Evolutionary conservation across 2,888 invertebrate genomes (phyloP), one percentile per base, ranked within the genome.

Genomic region (Ernsta delagoae): DNA sequence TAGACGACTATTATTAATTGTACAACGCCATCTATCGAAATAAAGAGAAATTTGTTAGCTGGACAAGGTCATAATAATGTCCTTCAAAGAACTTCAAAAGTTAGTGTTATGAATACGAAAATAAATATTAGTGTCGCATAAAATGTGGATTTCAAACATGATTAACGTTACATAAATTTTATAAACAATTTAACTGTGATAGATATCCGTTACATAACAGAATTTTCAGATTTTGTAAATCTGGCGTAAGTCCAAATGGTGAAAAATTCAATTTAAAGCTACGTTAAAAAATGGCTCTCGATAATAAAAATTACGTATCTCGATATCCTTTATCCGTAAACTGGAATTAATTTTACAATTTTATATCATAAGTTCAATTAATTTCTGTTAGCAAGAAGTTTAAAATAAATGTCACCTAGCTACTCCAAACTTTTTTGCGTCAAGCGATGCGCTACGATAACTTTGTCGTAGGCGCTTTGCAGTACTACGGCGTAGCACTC

Each of bases 201-300:
- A 60, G 9, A 8, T 53, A 31, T 11, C 9, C 48, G 9, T 62
- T 62, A 68, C 57, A 62, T 68, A 68, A 68, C 54, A 45, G 16
- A 56, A 11, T 41, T 39, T 54, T 12, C 57, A 62, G 43, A 34
- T 48, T 61, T 36, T 48, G 48, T 68, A 48, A 61, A 45, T 57
- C 56, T 68, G 68, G 68, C 68, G 6, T 24, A n/a, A 50, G 39
- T 62, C 57, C 62, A 68, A 68, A 39, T 62, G 5, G 34, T 3
- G 5, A 62, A 62, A 68, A 59, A 48, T 59, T 62, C 62, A 68
- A 68, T 68, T 68, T 57, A 62, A 68, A 62, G 12, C 48, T 54
- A 31, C 24, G 36, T 9, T 45, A 54, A 36, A 57, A 39, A 62
- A 48, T 11, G n/a, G 31, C 24, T 54, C 8, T 43, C 6, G 0